Evolutionary conservation across 2,888 invertebrate species (phyloP), one percentile per base, ranked within the genome.

Genomic region (Orchesella flavescens): DNA sequence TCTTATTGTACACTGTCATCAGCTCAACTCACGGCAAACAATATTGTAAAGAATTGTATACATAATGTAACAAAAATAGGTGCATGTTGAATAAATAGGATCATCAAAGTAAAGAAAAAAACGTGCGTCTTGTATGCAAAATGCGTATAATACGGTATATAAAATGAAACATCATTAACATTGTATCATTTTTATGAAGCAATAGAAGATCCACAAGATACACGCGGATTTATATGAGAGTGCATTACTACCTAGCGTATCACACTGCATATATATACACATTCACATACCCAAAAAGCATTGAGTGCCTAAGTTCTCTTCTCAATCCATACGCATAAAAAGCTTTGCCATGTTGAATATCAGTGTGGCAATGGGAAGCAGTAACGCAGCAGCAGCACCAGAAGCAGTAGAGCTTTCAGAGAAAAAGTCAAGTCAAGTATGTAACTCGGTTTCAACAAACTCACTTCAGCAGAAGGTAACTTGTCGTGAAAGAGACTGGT

Each of bases 401-500:
- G 76, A 21, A 73, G 61, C 23, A 19, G 69, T 15, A 68, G 49
- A 65, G 71, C 7, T 34, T 34, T 34, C 15, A 75, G 71, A 69
- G 59, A 78, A 79, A 79, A 79, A 72, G 65, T 79, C 72, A 72
- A 69, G 71, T 78, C 24, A 78, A 79, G 79, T 81, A 74, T 81
- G 80, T 73, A 81, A 68, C 72, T 81, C 80, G 74, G 80, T 59
- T 81, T 81, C 74, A 81, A 23, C 68, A 59, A 73, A 74, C 80
- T 53, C 80, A 68, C 74, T n/a, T 81, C 79, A 81, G 80, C 80
- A 81, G 80, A 81, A 81, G 73, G 80, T 81, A 81, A 73, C 80
- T 81, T 81, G 80, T 81, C 80, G 80, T 81, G 80, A 81, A 66
- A 81, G 80, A 81, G 80, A 68, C 68, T 81, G 80, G 80, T 81